A percentile compares a stretch with the other conserved stretches of the same genome.
These are phyloP conservation scores for Rhyacophila evoluta DNA, from an alignment of 2,888 invertebrate species.

Conservation along the genomic window DNA sequence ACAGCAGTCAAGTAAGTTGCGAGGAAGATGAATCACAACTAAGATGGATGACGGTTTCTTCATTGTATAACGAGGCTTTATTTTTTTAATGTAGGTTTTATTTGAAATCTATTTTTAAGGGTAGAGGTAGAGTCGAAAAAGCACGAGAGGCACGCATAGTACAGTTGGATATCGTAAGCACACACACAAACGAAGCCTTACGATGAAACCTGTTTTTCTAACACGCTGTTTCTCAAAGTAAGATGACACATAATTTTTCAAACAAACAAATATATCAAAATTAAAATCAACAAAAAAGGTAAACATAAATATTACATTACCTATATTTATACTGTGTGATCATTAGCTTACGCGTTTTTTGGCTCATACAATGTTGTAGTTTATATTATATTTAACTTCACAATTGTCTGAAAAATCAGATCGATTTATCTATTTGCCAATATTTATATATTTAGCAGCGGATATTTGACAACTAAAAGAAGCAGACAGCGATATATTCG, in stretches of 20 bases:
- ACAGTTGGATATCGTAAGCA: slow-evolving; percentile 50
- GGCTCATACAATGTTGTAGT: too few relatives aligned
- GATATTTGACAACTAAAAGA: too few relatives aligned
- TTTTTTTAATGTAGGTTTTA: background rate
- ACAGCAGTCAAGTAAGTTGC: background rate
- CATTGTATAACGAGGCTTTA: background rate
- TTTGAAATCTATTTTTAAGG: background rate
- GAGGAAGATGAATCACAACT: slow-evolving; percentile 19
- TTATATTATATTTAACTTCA: too few relatives aligned
- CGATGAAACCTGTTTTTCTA: slow-evolving; percentile 46
- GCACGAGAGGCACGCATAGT: slow-evolving; percentile 41
- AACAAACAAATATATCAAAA: too few relatives aligned
- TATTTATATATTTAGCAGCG: too few relatives aligned
- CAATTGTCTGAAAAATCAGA: too few relatives aligned
- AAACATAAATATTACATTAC: too few relatives aligned
- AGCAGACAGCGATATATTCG: too few relatives aligned
- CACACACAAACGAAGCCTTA: slow-evolving; percentile 39
- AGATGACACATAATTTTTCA: background rate
- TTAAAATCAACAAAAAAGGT: too few relatives aligned
- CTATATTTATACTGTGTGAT: too few relatives aligned
- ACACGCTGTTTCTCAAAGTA: background rate
- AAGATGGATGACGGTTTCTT: slow-evolving; percentile 21
- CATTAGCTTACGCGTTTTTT: too few relatives aligned
- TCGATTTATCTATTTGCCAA: too few relatives aligned
- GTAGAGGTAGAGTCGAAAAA: background rate